Conservation (phyloP, 1,140 invertebrate genomes). For the Lycorma delicatula region DNA sequence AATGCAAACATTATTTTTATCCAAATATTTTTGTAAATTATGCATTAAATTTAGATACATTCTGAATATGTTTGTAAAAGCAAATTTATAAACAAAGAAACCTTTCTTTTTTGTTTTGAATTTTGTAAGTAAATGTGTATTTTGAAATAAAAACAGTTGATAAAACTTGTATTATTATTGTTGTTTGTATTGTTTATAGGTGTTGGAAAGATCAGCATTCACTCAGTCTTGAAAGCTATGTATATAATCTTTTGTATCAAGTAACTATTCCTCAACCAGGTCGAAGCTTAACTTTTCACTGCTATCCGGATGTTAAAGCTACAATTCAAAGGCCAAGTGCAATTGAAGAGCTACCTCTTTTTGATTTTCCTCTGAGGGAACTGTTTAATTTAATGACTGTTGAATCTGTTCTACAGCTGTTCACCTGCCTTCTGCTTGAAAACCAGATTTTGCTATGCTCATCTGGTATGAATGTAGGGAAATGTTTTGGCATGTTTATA, state of each 20-base stretch:
- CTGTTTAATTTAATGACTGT: slow-evolving; percentile 81
- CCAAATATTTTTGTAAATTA: no score
- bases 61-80: no score
- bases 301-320: slow-evolving; percentile 55
- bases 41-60: no score
- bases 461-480: no score
- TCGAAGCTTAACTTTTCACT: slow-evolving; percentile 72
- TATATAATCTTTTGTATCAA: slow-evolving; percentile 93
- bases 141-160: no score
- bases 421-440: slow-evolving; percentile 91
- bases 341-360: slow-evolving; percentile 75
- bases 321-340: slow-evolving; percentile 43
- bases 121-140: no score
- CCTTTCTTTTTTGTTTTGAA: no score
- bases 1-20: no score
- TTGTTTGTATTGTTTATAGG: no score
- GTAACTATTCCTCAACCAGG: slow-evolving; percentile 82
- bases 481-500: no score
- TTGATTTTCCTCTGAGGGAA: slow-evolving; percentile 86
- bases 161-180: no score
- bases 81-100: background rate
- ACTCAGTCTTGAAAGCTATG: slow-evolving; percentile 81
- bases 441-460: slow-evolving; percentile 94
- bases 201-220: slow-evolving; percentile 36
- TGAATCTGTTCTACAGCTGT: slow-evolving; percentile 86